Evolutionary conservation across 2,113 vertebrate species (phyloP), one percentile per base, ranked within the genome.

Genomic region (Phylloscopus whistleri): DNA sequence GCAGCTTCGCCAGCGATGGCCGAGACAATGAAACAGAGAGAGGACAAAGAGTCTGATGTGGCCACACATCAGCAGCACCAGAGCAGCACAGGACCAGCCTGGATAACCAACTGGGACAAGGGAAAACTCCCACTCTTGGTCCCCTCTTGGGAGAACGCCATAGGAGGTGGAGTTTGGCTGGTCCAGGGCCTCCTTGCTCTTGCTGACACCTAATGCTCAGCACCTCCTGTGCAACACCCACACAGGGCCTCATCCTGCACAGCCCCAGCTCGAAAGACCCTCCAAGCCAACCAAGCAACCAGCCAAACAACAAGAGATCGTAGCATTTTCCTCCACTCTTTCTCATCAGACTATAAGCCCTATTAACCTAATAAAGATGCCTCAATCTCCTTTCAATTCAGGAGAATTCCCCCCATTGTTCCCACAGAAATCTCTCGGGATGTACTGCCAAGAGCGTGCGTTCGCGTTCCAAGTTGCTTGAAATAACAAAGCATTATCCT

Each of bases 401-500:
- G 85, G 92, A 95, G 90, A 95, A 95, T 81, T 93, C 66, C 89
- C 59, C 69, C 72, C 60, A 81, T 90, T 97, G 92, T 96, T 84
- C 89, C 95, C 92, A 89, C 69, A 90, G 77, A 89, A 95, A 82
- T 95, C 80, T 92, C 85, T 70, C 35, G 68, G 86, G 76, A 72
- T 90, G 63, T 72, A 33, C 90, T 96, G 94, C 94, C 93, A 95
- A 92, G 60, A 90, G 52, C 0, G 0, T 49, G 56, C 20, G 0
- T 75, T 94, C 2, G 13, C 2, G 3, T 96, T 97, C 94, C 92
- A 94, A 90, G 76, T 89, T 75, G 69, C 90, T 96, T 89, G 80
- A 96, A 95, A 95, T 81, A 96, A 96, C 92, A 96, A 96, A 95
- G 90, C 92, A 95, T 84, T 93, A 87, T 60, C 90, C 90, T 92